phyloP scores from a whole-genome alignment of 2,888 invertebrate species.

The Frankliniella fusca region DNA sequence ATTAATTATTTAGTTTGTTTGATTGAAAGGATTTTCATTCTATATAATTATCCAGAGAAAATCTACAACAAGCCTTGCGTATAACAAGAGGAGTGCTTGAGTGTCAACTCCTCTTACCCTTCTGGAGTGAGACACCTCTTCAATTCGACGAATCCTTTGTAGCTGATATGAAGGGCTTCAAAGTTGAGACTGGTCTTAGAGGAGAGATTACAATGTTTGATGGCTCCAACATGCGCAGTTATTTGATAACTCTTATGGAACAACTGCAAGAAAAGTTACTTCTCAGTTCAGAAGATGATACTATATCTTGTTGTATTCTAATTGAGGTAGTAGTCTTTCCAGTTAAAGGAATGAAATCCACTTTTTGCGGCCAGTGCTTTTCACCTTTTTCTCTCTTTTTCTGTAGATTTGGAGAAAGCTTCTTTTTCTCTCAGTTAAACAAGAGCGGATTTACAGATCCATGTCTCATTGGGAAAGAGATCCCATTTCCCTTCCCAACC shows the following conservation, averaged over 20 bases:
- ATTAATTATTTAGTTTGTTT: background rate
- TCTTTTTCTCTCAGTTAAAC: conserved; percentile 47
- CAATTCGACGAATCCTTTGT: conserved; percentile 51
- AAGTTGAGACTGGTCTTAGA: conserved; percentile 51
- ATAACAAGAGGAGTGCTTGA: conserved; percentile 63
- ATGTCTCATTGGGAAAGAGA: conserved; percentile 7
- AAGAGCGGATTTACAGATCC: background rate
- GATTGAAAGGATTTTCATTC: conserved; percentile 11
- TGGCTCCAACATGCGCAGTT: conserved; percentile 65
- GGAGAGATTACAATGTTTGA: conserved; percentile 55
- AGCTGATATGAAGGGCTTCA: conserved; percentile 42
- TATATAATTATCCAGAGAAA: conserved; percentile 53
- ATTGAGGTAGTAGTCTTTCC: conserved; percentile 27
- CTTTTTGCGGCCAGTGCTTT: background rate
- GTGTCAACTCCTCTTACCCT: conserved; percentile 64
- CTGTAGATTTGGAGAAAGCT: conserved; percentile 63
- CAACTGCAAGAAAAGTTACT: conserved; percentile 63
- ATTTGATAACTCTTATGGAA: conserved; percentile 58
- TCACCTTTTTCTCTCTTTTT: background rate
- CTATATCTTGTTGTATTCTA: conserved; percentile 57
- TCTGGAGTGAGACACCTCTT: conserved; percentile 61
- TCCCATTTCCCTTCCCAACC: background rate
- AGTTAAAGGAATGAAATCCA: background rate
- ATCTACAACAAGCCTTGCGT: conserved; percentile 62
- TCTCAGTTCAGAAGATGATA: conserved; percentile 69